Base-by-base conservation (phyloP, 2,888 invertebrate genomes). In the Eupithecia pulchellata region DNA sequence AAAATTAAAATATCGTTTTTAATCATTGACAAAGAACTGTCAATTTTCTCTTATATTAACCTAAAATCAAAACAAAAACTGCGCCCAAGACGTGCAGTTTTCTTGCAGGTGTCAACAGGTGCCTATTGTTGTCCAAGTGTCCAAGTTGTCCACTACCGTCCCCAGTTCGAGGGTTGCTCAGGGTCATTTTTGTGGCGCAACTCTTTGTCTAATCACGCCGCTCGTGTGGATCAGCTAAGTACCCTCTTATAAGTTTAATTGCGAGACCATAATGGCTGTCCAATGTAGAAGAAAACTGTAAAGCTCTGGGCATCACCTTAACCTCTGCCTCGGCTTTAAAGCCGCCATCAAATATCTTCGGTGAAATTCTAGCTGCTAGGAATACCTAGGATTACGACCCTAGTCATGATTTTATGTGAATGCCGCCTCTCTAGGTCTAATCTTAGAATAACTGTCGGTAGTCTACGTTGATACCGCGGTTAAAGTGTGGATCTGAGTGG, bases 281-380 rank as follows among this genome's bases (percentile, higher is more conserved):
- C 29, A 20, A 57, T 57, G 29, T 57, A 57, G 57, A 57, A 57
- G 57, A 57, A 52, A 52, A 25, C 52, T 25, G 52, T 52, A 52
- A 52, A 52, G 52, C 25, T 52, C 13, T 25, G 13, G 52, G 11
- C 25, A 52, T 20, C 52, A 52, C 52, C 52, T 52, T 52, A 52
- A 52, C 52, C 52, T 52, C 25, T 52, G 52, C 52, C 52, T 25
- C 13, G 52, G 25, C 25, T 52, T 52, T 52, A 52, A 25, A 25
- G 52, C 52, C 52, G 52, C 25, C 52, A 52, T 52, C 52, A 52
- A 52, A 52, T 52, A 52, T 52, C 52, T 20, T 11, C 25, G 52
- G 62, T 27, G 25, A 25, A 42, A 42, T 25, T 52, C 25, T 25
- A 52, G 9, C 25, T 25, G 20, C 52, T 2, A 25, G 52, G 25